Conservation (phyloP, 2,113 vertebrate genomes). For the Salvelinus alpinus region DNA sequence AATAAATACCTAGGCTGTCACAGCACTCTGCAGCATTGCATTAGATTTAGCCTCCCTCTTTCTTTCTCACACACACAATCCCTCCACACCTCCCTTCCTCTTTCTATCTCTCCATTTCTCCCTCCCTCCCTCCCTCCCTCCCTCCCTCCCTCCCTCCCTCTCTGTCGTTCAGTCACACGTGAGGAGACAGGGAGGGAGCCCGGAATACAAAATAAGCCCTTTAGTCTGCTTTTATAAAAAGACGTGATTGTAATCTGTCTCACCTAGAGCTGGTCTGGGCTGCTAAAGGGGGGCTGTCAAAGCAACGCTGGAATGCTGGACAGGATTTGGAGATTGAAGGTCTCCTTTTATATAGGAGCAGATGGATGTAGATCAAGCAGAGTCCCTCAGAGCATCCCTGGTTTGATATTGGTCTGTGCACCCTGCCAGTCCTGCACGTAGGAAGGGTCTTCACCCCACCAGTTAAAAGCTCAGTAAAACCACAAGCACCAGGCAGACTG, state of each 20-base stretch:
- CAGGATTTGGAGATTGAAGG: background rate
- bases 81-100: conserved; percentile 30
- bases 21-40: conserved; percentile 72
- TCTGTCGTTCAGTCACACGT: conserved; percentile 71
- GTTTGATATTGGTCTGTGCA: conserved; percentile 1
- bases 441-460: conserved; percentile 9
- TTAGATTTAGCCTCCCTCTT: conserved; percentile 59
- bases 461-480: background rate
- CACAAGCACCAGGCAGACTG: conserved; percentile 2
- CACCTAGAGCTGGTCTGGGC: too few relatives aligned
- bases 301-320: conserved; percentile 9
- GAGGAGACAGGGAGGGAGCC: conserved; percentile 62
- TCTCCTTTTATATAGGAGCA: background rate
- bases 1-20: conserved; percentile 74
- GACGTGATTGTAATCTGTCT: conserved; percentile 65
- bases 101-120: conserved; percentile 38
- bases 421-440: background rate
- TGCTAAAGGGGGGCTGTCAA: conserved; percentile 15
- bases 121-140: conserved; percentile 39
- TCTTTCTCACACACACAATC: conserved; percentile 25
- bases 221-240: conserved; percentile 62
- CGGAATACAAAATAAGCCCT: conserved; percentile 75
- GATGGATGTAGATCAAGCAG: background rate
- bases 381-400: conserved; percentile 2
- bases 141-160: conserved; percentile 56